A percentile compares a stretch with the other conserved stretches of the same genome.
Conservation (phyloP, 2,113 vertebrate species). For the Erinaceus europaeus region DNA sequence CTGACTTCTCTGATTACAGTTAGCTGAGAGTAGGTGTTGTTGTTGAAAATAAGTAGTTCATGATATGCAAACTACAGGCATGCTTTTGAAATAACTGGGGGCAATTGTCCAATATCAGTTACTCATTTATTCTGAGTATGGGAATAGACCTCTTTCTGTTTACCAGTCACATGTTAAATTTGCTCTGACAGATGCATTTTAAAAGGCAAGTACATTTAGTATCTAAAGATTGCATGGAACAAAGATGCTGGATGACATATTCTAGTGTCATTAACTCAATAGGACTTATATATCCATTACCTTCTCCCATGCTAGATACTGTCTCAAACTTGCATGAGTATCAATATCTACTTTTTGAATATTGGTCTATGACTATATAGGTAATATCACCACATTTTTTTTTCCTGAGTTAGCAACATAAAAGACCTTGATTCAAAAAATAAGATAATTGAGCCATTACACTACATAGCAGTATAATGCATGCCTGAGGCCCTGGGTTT, state of each 20-base stretch:
- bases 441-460: no score
- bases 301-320: slow-evolving; percentile 8
- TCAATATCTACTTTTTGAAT: neutral
- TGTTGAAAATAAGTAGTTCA: slow-evolving; percentile 57
- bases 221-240: slow-evolving; percentile 39
- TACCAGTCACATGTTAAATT: slow-evolving; percentile 57
- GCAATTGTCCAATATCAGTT: slow-evolving; percentile 47
- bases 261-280: slow-evolving; percentile 47
- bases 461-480: no score
- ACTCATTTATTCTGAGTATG: slow-evolving; percentile 46
- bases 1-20: slow-evolving; percentile 60
- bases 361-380: slow-evolving; percentile 17
- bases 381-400: no score
- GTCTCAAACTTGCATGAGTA: neutral
- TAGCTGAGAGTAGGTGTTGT: slow-evolving; percentile 42
- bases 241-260: slow-evolving; percentile 43
- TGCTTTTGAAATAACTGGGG: slow-evolving; percentile 50
- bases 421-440: no score
- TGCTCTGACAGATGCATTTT: slow-evolving; percentile 50
- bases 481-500: no score
- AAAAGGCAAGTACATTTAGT: slow-evolving; percentile 52
- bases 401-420: no score
- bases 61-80: slow-evolving; percentile 11
- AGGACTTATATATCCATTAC: neutral
- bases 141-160: slow-evolving; percentile 48